Percentiles rank a stretch among this genome's conserved stretches.
These are phyloP conservation scores for Drosophila erecta DNA, from an alignment of 1,140 invertebrate genomes.

Conservation along the genomic window DNA sequence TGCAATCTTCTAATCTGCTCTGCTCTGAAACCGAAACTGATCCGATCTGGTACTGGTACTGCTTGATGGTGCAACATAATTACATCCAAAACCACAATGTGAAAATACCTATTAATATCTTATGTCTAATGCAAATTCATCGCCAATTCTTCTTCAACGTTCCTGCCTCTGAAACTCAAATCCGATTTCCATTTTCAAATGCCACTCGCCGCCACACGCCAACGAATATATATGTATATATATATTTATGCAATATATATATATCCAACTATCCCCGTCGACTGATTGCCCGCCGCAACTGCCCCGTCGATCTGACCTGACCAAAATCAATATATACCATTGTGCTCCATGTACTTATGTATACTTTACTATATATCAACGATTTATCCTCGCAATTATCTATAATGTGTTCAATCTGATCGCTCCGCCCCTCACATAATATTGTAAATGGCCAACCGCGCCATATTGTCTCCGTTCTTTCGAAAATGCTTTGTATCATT, in stretches of 20 bases:
- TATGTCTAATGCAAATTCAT: slow-evolving; percentile 51
- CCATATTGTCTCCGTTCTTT: slow-evolving; percentile 38
- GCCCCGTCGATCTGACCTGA: slow-evolving; percentile 71
- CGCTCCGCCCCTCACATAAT: slow-evolving; percentile 5
- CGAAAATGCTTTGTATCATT: slow-evolving; percentile 10
- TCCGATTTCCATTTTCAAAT: slow-evolving; percentile 63
- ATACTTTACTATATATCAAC: slow-evolving; percentile 28
- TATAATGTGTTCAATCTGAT: slow-evolving; percentile 27
- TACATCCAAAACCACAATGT: slow-evolving; percentile 25
- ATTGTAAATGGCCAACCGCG: slow-evolving; percentile 45
- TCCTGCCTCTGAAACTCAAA: slow-evolving; percentile 68
- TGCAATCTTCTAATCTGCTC: slow-evolving; percentile 75
- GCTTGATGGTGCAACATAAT: slow-evolving; percentile 73
- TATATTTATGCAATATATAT: slow-evolving; percentile 33
- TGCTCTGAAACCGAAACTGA: slow-evolving; percentile 78
- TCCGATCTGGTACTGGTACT: slow-evolving; percentile 81
- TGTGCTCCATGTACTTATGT: slow-evolving; percentile 14
- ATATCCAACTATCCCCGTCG: slow-evolving; percentile 68
- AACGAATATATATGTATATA: slow-evolving; percentile 19
- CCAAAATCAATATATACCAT: slow-evolving; percentile 38
- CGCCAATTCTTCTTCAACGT: slow-evolving; percentile 79
- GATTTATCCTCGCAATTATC: slow-evolving; percentile 15
- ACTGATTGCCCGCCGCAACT: slow-evolving; percentile 69
- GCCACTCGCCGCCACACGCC: slow-evolving; percentile 62
- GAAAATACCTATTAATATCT: slow-evolving; percentile 42